Percentiles rank a stretch among this genome's conserved stretches.
These are phyloP conservation scores for Cephalopholis sonnerati DNA, from an alignment of 2,113 vertebrate species.

Conservation along the genomic window DNA sequence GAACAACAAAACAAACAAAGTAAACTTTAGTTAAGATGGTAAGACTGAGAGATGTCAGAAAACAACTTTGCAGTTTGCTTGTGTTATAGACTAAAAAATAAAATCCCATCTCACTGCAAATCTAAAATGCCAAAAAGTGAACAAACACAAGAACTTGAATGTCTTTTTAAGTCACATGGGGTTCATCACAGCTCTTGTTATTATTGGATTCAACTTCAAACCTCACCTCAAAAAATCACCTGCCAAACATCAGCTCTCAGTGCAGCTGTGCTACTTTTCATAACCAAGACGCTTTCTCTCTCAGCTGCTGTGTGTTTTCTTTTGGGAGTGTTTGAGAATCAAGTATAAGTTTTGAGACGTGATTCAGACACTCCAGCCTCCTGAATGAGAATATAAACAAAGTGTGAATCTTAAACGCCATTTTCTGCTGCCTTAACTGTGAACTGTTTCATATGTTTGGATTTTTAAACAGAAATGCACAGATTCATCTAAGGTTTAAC, in stretches of 20 bases:
- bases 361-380: not conserved
- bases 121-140: not conserved
- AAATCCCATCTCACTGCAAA: not conserved
- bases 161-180: not conserved
- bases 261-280: conserved; percentile 44
- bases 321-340: not conserved
- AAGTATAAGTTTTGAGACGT: not conserved
- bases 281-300: not conserved
- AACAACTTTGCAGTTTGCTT: not conserved
- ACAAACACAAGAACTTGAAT: not conserved
- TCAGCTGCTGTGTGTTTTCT: not conserved
- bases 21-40: not conserved
- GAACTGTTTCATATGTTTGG: not conserved
- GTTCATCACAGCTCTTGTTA: conserved; percentile 3
- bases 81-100: not conserved
- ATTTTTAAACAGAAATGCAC: not conserved
- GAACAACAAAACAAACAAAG: not conserved
- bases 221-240: conserved; percentile 20
- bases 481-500: not conserved
- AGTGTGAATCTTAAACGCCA: not conserved
- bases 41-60: not conserved
- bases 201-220: conserved; percentile 47
- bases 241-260: conserved; percentile 41
- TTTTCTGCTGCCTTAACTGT: not conserved
- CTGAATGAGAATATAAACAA: not conserved